Evolutionary conservation across 2,797 vertebrate species (phyloP).

Genomic region (Gallinago solitaria): DNA sequence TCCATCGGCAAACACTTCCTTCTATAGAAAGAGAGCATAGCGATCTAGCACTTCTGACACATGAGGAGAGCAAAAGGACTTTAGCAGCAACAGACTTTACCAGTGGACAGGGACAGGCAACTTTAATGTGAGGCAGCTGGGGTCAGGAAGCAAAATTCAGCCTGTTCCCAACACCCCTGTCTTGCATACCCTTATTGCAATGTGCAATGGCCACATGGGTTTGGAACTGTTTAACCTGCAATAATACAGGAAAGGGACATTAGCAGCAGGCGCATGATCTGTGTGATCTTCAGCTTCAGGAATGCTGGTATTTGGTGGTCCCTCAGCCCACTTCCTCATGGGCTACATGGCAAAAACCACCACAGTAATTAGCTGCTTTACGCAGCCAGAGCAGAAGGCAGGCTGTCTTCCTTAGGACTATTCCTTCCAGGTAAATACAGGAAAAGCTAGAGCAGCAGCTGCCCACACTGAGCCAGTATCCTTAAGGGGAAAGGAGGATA

Average conservation of each 20-base stretch:
- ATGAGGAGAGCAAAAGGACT: not conserved
- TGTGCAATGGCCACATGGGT: accelerated
- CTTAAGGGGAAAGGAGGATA: not conserved
- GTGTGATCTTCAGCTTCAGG: not conserved
- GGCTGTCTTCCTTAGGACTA: not conserved
- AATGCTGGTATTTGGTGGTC: not conserved
- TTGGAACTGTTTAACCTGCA: not conserved
- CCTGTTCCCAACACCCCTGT: not conserved
- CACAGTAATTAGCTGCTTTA: not conserved
- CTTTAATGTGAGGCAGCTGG: accelerated
- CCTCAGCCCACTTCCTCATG: conserved; percentile 17
- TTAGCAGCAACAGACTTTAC: not conserved
- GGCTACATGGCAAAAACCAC: not conserved
- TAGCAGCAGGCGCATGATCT: not conserved
- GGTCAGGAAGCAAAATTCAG: not conserved
- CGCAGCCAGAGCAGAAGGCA: not conserved
- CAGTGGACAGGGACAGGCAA: not conserved
- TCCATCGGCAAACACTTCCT: not conserved
- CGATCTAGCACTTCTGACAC: not conserved
- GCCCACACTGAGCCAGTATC: not conserved
- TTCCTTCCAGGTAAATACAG: not conserved
- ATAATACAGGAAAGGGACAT: not conserved
- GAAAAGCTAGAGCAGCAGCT: not conserved
- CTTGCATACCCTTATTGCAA: not conserved
- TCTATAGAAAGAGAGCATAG: not conserved